Conservation (phyloP, 2,888 invertebrate species). For the Drosophila fungiperda region DNA sequence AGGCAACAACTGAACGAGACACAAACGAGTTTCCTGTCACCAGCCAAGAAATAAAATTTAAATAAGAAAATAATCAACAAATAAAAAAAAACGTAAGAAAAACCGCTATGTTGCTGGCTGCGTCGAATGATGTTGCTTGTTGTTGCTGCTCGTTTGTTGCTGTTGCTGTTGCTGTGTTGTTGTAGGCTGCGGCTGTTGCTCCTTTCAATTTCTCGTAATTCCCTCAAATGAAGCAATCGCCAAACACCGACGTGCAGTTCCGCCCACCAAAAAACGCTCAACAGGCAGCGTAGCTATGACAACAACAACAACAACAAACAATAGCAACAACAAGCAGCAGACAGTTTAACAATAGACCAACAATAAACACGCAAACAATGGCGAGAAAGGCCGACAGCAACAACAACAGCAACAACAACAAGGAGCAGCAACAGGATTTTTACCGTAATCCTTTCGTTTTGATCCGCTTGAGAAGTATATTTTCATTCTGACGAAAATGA, state of each 20-base stretch:
- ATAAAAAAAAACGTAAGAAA: slow-evolving; percentile 42
- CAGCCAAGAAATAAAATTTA: slow-evolving; percentile 64
- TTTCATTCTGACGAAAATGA: slow-evolving; percentile 77
- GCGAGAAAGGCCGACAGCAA: slow-evolving; percentile 26
- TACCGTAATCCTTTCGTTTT: slow-evolving; percentile 81
- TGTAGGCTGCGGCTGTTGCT: slow-evolving; percentile 55
- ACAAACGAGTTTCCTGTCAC: slow-evolving; percentile 74
- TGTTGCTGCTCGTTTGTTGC: slow-evolving; percentile 13
- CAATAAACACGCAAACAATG: slow-evolving; percentile 54
- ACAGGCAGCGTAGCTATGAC: slow-evolving; percentile 14
- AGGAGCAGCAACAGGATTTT: slow-evolving; percentile 57
- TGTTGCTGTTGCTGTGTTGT: slow-evolving; percentile 33
- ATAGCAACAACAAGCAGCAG: slow-evolving; percentile 34
- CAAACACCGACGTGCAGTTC: slow-evolving; percentile 57
- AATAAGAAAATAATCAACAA: slow-evolving; percentile 67
- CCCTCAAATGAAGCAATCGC: slow-evolving; percentile 72
- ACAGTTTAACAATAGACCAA: slow-evolving; percentile 47
- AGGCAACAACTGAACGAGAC: slow-evolving; percentile 30
- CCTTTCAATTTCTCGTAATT: slow-evolving; percentile 76
- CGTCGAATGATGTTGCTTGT: slow-evolving; percentile 10
- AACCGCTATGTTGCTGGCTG: slow-evolving; percentile 67
- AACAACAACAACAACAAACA: slow-evolving; percentile 39
- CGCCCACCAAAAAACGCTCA: slow-evolving; percentile 54
- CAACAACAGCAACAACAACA: slow-evolving; percentile 20
- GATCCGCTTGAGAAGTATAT: slow-evolving; percentile 78